Percentiles rank a stretch among this genome's conserved stretches.
phyloP scores from a whole-genome alignment of 2,888 invertebrate genomes.

The Microctonus hyperodae region DNA sequence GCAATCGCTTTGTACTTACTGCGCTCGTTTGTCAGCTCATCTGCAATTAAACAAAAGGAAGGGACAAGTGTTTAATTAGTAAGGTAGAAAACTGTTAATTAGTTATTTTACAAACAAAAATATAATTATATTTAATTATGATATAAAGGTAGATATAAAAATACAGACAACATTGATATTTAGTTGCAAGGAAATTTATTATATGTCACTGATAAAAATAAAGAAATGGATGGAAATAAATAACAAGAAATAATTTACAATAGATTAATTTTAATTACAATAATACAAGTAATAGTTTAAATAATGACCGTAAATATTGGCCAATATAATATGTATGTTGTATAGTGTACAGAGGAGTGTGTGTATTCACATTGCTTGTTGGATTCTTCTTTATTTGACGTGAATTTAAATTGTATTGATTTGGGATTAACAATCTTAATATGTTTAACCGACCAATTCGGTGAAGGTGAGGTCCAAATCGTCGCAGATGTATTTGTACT shows the following conservation, averaged over 20 bases:
- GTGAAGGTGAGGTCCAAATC: conserved; percentile 99
- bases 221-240: conserved; percentile 18
- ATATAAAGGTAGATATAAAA: not conserved
- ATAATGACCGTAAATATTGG: conserved; percentile 37
- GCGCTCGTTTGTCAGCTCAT: conserved; percentile 88
- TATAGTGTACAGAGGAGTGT: conserved; percentile 21
- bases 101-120: not conserved
- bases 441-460: conserved; percentile 73
- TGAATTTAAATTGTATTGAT: conserved; percentile 26
- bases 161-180: not conserved
- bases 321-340: conserved; percentile 22
- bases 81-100: conserved; percentile 40
- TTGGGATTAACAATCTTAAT: conserved; percentile 22
- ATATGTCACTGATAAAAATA: conserved; percentile 11
- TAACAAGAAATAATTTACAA: conserved; percentile 45
- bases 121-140: not conserved
- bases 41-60: conserved; percentile 67
- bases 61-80: conserved; percentile 48
- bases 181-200: not conserved
- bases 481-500: conserved; percentile 99
- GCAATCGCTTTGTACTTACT: conserved; percentile 98
- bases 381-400: conserved; percentile 8
- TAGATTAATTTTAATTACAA: conserved; percentile 58
- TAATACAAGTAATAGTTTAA: conserved; percentile 54
- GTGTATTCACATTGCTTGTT: conserved; percentile 21